Evolutionary conservation across 1,140 invertebrate genomes (phyloP).

Genomic region (Matsumurasca onukii): DNA sequence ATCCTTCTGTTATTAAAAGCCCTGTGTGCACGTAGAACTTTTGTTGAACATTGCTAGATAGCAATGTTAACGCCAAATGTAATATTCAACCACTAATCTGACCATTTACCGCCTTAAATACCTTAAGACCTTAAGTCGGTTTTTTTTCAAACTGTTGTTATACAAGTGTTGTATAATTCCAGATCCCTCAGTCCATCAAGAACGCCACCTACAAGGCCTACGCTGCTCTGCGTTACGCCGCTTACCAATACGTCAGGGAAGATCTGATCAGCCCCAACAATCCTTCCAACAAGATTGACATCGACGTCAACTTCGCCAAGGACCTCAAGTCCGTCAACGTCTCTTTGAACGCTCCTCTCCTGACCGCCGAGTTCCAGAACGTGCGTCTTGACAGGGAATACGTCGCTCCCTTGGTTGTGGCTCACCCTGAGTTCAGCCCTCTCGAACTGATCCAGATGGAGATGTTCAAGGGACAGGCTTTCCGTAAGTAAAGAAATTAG

Average conservation of each 20-base stretch:
- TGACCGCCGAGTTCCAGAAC: slow-evolving; percentile 48
- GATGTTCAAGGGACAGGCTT: slow-evolving; percentile 10
- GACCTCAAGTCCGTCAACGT: slow-evolving; percentile 50
- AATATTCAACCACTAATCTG: not conserved
- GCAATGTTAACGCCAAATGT: not conserved
- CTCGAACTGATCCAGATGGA: slow-evolving; percentile 47
- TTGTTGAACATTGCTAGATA: too few species aligned
- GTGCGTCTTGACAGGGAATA: slow-evolving; percentile 46
- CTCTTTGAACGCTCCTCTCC: slow-evolving; percentile 47
- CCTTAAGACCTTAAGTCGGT: too few species aligned
- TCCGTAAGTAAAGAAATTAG: slow-evolving; percentile 13
- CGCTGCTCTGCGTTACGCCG: slow-evolving; percentile 28
- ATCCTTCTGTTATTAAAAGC: too few species aligned
- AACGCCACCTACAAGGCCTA: slow-evolving; percentile 41
- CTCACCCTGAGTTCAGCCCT: slow-evolving; percentile 49
- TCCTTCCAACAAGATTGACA: slow-evolving; percentile 51
- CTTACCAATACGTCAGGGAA: slow-evolving; percentile 38
- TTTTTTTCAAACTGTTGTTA: too few species aligned
- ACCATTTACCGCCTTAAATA: too few species aligned
- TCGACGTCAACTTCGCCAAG: slow-evolving; percentile 49
- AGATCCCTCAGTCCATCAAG: slow-evolving; percentile 34
- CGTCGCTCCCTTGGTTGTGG: slow-evolving; percentile 45
- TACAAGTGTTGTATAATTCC: too few species aligned
- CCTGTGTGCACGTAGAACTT: too few species aligned
- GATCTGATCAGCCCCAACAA: slow-evolving; percentile 38